Conservation (phyloP, 2,113 vertebrate genomes). For the Eudyptes chrysolophus region DNA sequence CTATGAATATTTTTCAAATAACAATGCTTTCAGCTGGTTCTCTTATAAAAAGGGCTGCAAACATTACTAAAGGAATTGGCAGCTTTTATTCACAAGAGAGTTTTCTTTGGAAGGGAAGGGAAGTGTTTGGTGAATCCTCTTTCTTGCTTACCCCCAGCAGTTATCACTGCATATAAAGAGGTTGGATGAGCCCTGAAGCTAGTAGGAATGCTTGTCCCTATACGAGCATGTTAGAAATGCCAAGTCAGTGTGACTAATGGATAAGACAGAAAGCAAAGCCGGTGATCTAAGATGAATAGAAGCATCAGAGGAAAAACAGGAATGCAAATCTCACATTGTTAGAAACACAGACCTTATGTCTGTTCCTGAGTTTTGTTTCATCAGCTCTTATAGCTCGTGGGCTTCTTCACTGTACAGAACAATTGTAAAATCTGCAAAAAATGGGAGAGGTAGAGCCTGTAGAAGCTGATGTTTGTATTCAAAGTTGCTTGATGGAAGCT, state of each 20-base stretch:
- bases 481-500: slow-evolving; percentile 27
- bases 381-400: not conserved
- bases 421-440: not conserved
- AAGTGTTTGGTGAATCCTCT: slow-evolving; percentile 31
- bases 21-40: not conserved
- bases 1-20: slow-evolving; percentile 18
- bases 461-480: slow-evolving; percentile 11
- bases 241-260: slow-evolving; percentile 59
- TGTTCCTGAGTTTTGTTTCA: slow-evolving; percentile 32
- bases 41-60: not conserved
- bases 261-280: slow-evolving; percentile 45
- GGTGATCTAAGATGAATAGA: not conserved
- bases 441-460: not conserved
- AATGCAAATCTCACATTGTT: slow-evolving; percentile 43
- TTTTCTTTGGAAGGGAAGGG: not conserved
- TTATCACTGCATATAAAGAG: slow-evolving; percentile 28
- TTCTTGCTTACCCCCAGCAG: slow-evolving; percentile 20
- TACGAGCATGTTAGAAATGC: not conserved
- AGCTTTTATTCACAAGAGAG: slow-evolving; percentile 9
- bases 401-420: not conserved
- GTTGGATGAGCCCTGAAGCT: slow-evolving; percentile 34
- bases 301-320: slow-evolving; percentile 29
- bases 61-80: not conserved
- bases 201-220: not conserved
- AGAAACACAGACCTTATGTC: not conserved